These are phyloP conservation scores for Neostethus bicornis DNA, from an alignment of 2,797 vertebrate species.

Conservation along the genomic window DNA sequence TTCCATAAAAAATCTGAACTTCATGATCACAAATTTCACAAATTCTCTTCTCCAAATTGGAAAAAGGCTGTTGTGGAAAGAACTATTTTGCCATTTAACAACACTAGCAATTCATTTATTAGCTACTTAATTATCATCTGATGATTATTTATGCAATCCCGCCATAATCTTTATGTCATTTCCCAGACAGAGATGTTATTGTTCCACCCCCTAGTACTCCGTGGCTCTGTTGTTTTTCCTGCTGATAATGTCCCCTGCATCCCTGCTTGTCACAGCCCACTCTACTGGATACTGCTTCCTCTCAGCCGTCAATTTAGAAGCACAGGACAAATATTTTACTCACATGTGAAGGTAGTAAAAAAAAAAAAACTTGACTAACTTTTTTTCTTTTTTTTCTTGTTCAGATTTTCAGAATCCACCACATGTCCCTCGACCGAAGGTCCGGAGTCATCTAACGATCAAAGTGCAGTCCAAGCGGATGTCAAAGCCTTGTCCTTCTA, in stretches of 20 bases:
- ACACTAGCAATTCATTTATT: neutral
- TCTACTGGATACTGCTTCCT: slow-evolving; percentile 47
- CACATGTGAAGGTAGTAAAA: neutral
- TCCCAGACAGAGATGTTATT: slow-evolving; percentile 71
- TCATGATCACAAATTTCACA: slow-evolving; percentile 34
- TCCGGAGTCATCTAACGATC: slow-evolving; percentile 82
- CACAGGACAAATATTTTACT: slow-evolving; percentile 16
- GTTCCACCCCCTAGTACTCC: slow-evolving; percentile 66
- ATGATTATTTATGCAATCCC: slow-evolving; percentile 4
- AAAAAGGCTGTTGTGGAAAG: neutral
- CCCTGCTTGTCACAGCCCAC: slow-evolving; percentile 57
- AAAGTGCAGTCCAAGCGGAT: slow-evolving; percentile 86
- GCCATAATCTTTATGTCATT: slow-evolving; percentile 44
- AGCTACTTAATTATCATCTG: slow-evolving; percentile 5
- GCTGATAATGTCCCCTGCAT: slow-evolving; percentile 69
- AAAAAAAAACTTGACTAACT: neutral
- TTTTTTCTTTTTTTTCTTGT: slow-evolving; percentile 36
- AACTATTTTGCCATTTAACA: slow-evolving; percentile 2
- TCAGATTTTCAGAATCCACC: slow-evolving; percentile 89
- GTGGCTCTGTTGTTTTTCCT: slow-evolving; percentile 78
- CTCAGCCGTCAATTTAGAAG: slow-evolving; percentile 21
- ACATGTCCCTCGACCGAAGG: slow-evolving; percentile 87
- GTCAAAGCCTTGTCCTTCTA: slow-evolving; percentile 79
- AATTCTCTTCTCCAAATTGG: slow-evolving; percentile 5
- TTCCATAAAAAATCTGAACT: slow-evolving; percentile 65